Evolutionary conservation across 2,888 invertebrate genomes (phyloP).

Genomic region (Idaea straminata): DNA sequence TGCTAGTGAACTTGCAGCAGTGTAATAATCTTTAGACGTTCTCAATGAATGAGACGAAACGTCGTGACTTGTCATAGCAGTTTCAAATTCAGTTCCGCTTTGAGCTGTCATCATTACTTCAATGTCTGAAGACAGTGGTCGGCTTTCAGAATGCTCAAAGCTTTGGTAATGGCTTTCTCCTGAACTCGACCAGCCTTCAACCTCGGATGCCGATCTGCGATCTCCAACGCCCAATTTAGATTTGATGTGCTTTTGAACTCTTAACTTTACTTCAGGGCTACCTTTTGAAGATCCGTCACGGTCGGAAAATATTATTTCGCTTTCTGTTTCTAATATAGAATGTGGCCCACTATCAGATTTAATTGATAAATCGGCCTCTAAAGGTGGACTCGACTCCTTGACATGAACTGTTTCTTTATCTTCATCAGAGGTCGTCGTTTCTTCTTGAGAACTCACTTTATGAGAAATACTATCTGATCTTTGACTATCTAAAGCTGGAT

Average conservation of each 20-base stretch:
- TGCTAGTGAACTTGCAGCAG: conserved; percentile 92
- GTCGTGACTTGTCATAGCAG: conserved; percentile 89
- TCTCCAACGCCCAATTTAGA: conserved; percentile 78
- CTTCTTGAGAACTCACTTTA: conserved; percentile 68
- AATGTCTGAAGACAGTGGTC: conserved; percentile 92
- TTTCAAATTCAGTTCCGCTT: conserved; percentile 92
- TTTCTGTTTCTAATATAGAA: conserved; percentile 75
- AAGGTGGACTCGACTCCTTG: conserved; percentile 67
- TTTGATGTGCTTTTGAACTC: conserved; percentile 70
- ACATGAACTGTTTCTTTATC: conserved; percentile 69
- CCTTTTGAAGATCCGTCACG: conserved; percentile 70
- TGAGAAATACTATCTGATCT: conserved; percentile 64
- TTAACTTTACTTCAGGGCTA: conserved; percentile 69
- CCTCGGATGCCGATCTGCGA: conserved; percentile 87
- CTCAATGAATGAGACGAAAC: conserved; percentile 85
- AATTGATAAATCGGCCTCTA: conserved; percentile 66
- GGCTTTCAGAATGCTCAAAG: conserved; percentile 89
- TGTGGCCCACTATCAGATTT: conserved; percentile 76
- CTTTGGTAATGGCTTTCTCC: conserved; percentile 95
- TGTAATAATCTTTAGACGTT: conserved; percentile 92
- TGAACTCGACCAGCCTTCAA: conserved; percentile 91
- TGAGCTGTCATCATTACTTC: conserved; percentile 88
- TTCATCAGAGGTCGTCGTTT: conserved; percentile 78
- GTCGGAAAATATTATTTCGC: conserved; percentile 67
- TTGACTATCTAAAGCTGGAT: conserved; percentile 52